These are phyloP conservation scores for Brevipalpus yothersi DNA, from an alignment of 1,140 invertebrate species.

Conservation along the genomic window DNA sequence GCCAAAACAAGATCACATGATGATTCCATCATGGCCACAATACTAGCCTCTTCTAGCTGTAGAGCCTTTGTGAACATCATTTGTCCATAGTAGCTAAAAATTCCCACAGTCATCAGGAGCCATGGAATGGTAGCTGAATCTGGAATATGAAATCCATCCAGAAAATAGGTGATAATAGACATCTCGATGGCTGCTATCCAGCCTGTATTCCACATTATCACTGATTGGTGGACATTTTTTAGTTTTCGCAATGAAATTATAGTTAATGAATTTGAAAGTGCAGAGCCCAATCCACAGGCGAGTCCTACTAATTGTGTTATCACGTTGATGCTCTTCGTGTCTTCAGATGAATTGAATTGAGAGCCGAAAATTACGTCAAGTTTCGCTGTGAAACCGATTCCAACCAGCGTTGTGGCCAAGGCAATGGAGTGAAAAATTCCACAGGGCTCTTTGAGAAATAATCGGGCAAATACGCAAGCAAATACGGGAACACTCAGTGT, in stretches of 20 bases:
- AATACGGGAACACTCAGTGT: constrained; percentile 31
- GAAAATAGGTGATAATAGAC: constrained; percentile 39
- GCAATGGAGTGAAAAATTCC: constrained; percentile 26
- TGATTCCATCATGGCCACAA: constrained; percentile 19
- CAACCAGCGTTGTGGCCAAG: constrained; percentile 23
- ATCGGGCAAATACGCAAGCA: constrained; percentile 27
- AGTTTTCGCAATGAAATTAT: constrained; percentile 58
- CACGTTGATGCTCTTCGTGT: constrained; percentile 3
- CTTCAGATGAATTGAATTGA: background rate
- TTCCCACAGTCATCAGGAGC: constrained; percentile 42
- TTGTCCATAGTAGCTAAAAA: constrained; percentile 14
- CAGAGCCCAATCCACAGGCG: constrained; percentile 50
- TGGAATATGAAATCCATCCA: constrained; percentile 45
- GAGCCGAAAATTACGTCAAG: constrained; percentile 23
- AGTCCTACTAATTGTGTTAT: constrained; percentile 39
- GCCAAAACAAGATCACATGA: constrained; percentile 72
- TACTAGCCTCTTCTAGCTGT: constrained; percentile 15
- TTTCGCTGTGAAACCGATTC: constrained; percentile 27
- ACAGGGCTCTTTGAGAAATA: constrained; percentile 29
- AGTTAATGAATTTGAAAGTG: constrained; percentile 61
- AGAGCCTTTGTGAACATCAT: constrained; percentile 13
- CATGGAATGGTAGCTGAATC: constrained; percentile 46
- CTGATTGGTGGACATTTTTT: constrained; percentile 59
- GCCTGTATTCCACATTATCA: constrained; percentile 68
- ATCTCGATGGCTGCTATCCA: constrained; percentile 53